These are phyloP conservation scores for Pterobdella sp. DNA, from an alignment of 2,888 invertebrate species.

Conservation along the genomic window DNA sequence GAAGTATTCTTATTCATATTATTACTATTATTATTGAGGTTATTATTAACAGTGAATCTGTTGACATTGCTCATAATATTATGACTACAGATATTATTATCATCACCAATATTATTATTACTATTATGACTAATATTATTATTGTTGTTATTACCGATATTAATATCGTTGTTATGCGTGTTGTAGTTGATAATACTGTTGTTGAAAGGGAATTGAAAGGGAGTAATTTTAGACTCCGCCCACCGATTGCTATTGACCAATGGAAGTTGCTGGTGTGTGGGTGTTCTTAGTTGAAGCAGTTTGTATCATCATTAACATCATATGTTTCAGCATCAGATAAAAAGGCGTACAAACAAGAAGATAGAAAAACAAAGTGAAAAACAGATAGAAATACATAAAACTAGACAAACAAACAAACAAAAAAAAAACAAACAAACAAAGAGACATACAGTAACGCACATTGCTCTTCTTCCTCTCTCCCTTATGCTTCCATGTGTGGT, in stretches of 20 bases:
- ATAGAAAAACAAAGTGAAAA: not conserved
- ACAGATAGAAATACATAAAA: not conserved
- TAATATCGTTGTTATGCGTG: not conserved
- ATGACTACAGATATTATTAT: too few relatives aligned
- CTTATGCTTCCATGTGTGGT: conserved; percentile 33
- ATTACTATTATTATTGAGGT: not conserved
- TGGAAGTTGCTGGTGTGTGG: too few relatives aligned
- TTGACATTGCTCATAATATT: too few relatives aligned
- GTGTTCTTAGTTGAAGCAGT: too few relatives aligned
- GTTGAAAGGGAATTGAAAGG: not conserved
- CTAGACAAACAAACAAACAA: not conserved
- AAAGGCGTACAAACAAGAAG: too few relatives aligned
- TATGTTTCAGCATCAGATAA: too few relatives aligned
- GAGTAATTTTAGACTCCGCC: too few relatives aligned
- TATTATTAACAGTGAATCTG: too few relatives aligned
- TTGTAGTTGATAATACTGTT: conserved; percentile 23
- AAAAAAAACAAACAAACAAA: too few relatives aligned
- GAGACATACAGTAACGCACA: too few relatives aligned
- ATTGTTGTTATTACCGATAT: not conserved
- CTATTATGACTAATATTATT: not conserved
- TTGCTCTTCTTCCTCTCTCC: not conserved
- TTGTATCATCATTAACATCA: too few relatives aligned
- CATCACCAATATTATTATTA: not conserved
- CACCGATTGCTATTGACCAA: too few relatives aligned
- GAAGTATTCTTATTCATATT: not conserved